These are phyloP conservation scores for Monoplex corrugatus DNA, from an alignment of 2,888 invertebrate species.

Conservation along the genomic window DNA sequence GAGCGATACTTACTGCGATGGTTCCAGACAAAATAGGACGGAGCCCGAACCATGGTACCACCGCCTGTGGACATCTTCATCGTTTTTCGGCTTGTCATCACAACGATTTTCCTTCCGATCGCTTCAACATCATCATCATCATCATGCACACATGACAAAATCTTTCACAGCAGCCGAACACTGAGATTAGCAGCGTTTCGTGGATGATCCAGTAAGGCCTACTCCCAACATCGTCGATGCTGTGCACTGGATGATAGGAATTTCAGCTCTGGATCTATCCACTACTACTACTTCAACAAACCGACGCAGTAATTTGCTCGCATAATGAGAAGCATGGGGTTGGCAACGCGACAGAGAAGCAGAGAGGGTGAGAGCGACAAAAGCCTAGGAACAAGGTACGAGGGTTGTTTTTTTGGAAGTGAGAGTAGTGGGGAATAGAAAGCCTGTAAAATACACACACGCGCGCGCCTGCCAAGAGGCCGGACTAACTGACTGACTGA, in stretches of 20 bases:
- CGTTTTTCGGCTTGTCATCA: neutral
- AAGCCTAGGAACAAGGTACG: neutral
- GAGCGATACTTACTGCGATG: neutral
- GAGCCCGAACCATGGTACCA: neutral
- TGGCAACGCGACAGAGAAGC: neutral
- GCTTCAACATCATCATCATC: too few relatives aligned
- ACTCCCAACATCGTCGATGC: too few relatives aligned
- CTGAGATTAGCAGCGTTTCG: too few relatives aligned
- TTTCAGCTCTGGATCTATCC: too few relatives aligned
- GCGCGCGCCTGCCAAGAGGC: neutral
- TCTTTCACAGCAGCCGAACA: too few relatives aligned
- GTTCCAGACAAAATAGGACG: constrained; percentile 17
- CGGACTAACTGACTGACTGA: neutral
- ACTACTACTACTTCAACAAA: too few relatives aligned
- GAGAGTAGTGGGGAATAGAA: neutral
- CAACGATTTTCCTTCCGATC: neutral
- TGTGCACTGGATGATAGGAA: too few relatives aligned
- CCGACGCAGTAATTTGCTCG: neutral
- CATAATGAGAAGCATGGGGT: neutral
- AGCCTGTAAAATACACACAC: neutral
- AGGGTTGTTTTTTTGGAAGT: neutral
- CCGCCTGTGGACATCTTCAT: neutral
- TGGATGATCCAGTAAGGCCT: too few relatives aligned
- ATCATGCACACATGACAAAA: too few relatives aligned
- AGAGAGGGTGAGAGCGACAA: neutral